These are phyloP conservation scores for Aphidius gifuensis DNA, from an alignment of 1,140 invertebrate genomes.

Conservation along the genomic window DNA sequence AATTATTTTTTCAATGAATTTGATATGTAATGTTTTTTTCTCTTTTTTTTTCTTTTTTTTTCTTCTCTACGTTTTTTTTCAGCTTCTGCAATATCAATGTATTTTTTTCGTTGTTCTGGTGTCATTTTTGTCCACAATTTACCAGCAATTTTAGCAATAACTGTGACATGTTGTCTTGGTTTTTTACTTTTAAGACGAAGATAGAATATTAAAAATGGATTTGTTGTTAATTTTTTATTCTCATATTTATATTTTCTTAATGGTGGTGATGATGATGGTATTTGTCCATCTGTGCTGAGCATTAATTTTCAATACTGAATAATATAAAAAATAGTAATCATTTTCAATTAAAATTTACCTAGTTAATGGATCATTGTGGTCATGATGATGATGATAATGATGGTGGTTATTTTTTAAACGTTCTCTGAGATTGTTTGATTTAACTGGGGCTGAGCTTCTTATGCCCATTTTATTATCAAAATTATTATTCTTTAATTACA, in stretches of 20 bases:
- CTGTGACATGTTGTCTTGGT: slow-evolving; percentile 38
- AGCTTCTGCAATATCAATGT: slow-evolving; percentile 43
- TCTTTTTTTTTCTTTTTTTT: slow-evolving; percentile 23
- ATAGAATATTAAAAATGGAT: slow-evolving; percentile 49
- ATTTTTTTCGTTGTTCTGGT: slow-evolving; percentile 41
- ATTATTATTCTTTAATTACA: too few species aligned
- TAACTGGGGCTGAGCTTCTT: slow-evolving; percentile 5
- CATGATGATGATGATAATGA: too few species aligned
- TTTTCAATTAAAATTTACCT: background rate
- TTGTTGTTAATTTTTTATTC: slow-evolving; percentile 30
- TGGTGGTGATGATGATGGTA: slow-evolving; percentile 8
- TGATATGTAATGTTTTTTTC: background rate
- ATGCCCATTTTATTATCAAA: slow-evolving; percentile 14
- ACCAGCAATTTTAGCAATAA: slow-evolving; percentile 43
- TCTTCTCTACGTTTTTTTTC: slow-evolving; percentile 40
- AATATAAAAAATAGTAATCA: slow-evolving; percentile 2
- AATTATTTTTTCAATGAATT: slow-evolving; percentile 22
- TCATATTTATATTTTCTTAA: slow-evolving; percentile 3
- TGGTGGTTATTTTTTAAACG: background rate
- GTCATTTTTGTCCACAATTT: slow-evolving; percentile 43
- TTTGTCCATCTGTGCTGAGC: slow-evolving; percentile 42
- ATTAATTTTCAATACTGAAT: slow-evolving; percentile 32
- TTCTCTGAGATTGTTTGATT: slow-evolving; percentile 1
- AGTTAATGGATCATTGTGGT: background rate
- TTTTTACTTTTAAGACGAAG: slow-evolving; percentile 40